These are phyloP conservation scores for Eulemur mongoz DNA, from an alignment of 2,797 vertebrate genomes.

Conservation along the genomic window DNA sequence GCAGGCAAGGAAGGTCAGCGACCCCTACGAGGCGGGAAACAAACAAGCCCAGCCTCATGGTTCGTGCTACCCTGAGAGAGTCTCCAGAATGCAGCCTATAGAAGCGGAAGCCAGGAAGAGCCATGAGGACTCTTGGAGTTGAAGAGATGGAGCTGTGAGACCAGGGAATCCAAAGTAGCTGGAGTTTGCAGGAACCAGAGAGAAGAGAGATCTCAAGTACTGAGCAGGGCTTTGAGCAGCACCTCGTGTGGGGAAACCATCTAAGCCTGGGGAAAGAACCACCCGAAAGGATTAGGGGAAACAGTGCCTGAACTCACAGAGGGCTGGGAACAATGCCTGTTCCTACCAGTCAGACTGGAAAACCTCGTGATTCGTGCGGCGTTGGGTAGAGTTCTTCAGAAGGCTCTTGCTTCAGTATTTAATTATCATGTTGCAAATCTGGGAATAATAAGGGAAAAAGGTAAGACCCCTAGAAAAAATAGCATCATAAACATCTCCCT, in stretches of 20 bases:
- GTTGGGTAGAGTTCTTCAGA: neutral
- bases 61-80: neutral
- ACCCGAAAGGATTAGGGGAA: accelerated
- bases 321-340: neutral
- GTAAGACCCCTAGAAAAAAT: neutral
- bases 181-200: neutral
- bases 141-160: neutral
- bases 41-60: neutral
- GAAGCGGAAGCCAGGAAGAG: neutral
- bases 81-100: neutral
- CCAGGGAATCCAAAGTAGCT: neutral
- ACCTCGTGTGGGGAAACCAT: neutral
- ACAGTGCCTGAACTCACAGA: neutral
- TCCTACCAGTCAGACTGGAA: neutral
- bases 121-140: neutral
- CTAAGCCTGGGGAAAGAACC: neutral
- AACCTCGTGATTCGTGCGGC: too few species aligned
- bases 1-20: accelerated
- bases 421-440: neutral
- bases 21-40: neutral
- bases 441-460: neutral
- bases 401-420: neutral
- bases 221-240: neutral
- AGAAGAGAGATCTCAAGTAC: neutral
- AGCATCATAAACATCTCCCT: neutral